These are phyloP conservation scores for Sycophila sp. DNA, from an alignment of 1,140 invertebrate species.

Conservation along the genomic window DNA sequence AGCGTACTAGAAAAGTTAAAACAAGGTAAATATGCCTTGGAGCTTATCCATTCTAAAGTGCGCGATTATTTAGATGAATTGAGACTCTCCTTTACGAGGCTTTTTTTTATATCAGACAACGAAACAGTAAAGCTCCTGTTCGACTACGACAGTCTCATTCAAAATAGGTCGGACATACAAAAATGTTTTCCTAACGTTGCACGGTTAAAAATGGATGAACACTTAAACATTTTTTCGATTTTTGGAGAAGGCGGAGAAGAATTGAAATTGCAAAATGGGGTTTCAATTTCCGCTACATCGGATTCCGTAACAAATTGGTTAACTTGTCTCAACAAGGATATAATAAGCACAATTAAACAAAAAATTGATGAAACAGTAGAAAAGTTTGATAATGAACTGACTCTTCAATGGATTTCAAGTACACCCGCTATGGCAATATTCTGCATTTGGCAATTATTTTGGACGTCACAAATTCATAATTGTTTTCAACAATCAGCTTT, in stretches of 20 bases:
- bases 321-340: constrained; percentile 56
- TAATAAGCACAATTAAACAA: constrained; percentile 37
- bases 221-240: constrained; percentile 69
- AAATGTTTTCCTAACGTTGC: constrained; percentile 71
- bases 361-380: constrained; percentile 32
- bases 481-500: constrained; percentile 46
- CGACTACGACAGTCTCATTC: constrained; percentile 65
- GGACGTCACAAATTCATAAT: constrained; percentile 71
- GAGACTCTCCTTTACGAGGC: constrained; percentile 80
- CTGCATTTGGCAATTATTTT: constrained; percentile 71
- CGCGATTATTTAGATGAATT: constrained; percentile 79
- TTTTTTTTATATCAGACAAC: constrained; percentile 91
- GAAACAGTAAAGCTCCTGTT: constrained; percentile 83
- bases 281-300: constrained; percentile 58
- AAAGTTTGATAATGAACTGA: constrained; percentile 24
- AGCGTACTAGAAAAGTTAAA: constrained; percentile 68
- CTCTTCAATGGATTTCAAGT: constrained; percentile 40
- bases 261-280: constrained; percentile 65
- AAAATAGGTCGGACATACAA: constrained; percentile 63
- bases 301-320: constrained; percentile 76
- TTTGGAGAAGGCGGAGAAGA: constrained; percentile 71
- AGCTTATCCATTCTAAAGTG: constrained; percentile 69
- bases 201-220: constrained; percentile 56
- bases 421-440: constrained; percentile 69
- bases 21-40: constrained; percentile 66